Base-by-base conservation (phyloP, 2,113 vertebrate genomes). In the Brevimyrus niger region DNA sequence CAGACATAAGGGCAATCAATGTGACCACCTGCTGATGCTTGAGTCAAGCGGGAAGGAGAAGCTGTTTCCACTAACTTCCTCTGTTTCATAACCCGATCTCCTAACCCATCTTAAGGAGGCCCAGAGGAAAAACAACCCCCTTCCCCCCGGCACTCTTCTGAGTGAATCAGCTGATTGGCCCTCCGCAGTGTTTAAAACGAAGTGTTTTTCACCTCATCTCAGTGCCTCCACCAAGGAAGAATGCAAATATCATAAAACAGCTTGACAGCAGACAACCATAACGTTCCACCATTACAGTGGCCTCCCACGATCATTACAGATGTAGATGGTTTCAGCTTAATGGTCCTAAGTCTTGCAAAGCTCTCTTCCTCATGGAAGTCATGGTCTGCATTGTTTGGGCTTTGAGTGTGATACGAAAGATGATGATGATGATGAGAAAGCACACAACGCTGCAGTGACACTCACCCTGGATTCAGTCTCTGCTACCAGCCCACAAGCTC, bases 221-320 rank as follows among this genome's bases (percentile, higher is more conserved):
- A 86, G n/a, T 86, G 10, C 44, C 82, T 48, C 44, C 46, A 47
- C 10, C 42, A 42, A 19, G 44, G 47, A 86, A 50, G 47, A 86
- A 50, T 13, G n/a, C 44, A 85, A 27, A 85, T 47, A 47, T 86
- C 47, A 86, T n/a, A 27, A 86, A 86, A 86, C 83, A 86, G 83
- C 42, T 27, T 50, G 44, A 86, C 83, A 86, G n/a, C n/a, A 50
- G 47, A 27, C 44, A 4, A 13, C 44, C 2, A 27, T 50, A 48
- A 86, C 0, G n/a, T 48, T 17, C 46, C n/a, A 46, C 44, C 83
- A 86, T 27, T 86, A 86, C n/a, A 50, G 21, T 46, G 23, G 19
- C 47, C 47, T 50, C 47, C 83, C 44, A 23, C n/a, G n/a, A 47
- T 86, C 44, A 27, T 48, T 50, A 86, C 47, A 86, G 2, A 86